These are phyloP conservation scores for Pyrgilauda ruficollis DNA, from an alignment of 2,113 vertebrate species.

Conservation along the genomic window DNA sequence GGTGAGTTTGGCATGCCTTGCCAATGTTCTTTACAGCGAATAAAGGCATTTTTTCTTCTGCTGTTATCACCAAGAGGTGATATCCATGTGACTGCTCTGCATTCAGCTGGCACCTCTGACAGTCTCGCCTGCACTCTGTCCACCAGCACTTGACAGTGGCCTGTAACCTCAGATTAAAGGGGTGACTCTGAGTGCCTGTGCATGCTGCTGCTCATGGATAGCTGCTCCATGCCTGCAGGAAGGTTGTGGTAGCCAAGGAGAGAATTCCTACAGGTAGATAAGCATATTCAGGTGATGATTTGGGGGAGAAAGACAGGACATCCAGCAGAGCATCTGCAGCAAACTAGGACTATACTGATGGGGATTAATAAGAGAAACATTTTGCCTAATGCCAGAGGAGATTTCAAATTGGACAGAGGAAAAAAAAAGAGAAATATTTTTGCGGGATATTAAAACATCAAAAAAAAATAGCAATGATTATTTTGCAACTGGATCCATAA, in stretches of 20 bases:
- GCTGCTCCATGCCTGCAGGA: neutral
- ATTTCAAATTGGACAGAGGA: neutral
- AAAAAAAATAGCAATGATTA: neutral
- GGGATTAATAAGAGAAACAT: neutral
- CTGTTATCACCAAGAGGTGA: slow-evolving; percentile 4
- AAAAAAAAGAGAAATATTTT: neutral
- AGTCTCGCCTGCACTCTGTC: slow-evolving; percentile 19
- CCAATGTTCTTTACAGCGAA: neutral
- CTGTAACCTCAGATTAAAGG: neutral
- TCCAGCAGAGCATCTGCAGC: neutral
- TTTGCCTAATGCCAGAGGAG: neutral
- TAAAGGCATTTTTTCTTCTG: neutral
- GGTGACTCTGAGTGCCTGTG: neutral
- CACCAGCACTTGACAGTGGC: slow-evolving; percentile 12
- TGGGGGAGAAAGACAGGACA: neutral
- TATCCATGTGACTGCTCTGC: neutral
- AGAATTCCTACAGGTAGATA: neutral
- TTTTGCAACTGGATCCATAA: neutral
- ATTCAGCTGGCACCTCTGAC: slow-evolving; percentile 11
- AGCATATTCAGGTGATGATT: neutral
- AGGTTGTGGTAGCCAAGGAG: neutral
- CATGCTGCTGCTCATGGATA: neutral
- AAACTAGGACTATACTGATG: neutral
- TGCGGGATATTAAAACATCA: neutral
- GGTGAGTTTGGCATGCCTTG: neutral